phyloP scores from a whole-genome alignment of 2,113 vertebrate species.

The Stercorarius parasiticus region DNA sequence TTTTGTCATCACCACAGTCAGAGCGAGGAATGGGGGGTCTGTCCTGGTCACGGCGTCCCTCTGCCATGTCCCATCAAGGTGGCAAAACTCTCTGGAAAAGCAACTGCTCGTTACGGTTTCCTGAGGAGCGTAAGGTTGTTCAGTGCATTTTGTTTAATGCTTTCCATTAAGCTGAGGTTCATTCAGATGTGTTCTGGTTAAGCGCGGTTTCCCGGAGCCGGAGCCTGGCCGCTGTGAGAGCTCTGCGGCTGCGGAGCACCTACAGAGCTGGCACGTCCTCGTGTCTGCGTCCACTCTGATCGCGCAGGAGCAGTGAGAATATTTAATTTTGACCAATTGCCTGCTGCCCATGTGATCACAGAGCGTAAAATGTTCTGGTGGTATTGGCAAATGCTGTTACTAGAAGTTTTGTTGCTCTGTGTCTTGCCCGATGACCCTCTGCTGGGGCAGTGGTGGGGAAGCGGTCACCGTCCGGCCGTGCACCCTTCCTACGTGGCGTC shows the following conservation, averaged over 20 bases:
- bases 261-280: background rate
- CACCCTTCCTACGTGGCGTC: rapidly evolving
- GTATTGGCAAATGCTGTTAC: background rate
- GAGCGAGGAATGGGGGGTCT: background rate
- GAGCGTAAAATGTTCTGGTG: rapidly evolving
- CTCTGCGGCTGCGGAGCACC: background rate
- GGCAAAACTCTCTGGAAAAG: background rate
- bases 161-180: background rate
- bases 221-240: rapidly evolving
- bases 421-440: rapidly evolving
- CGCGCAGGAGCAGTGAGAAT: background rate
- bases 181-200: background rate
- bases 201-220: rapidly evolving
- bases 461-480: rapidly evolving
- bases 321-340: background rate
- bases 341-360: background rate
- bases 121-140: background rate
- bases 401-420: background rate
- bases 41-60: background rate
- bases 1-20: rapidly evolving
- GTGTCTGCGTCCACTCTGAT: too few relatives aligned
- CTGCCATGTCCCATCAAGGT: rapidly evolving
- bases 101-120: background rate
- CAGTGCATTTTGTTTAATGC: background rate
- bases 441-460: background rate